phyloP scores from a whole-genome alignment of 1,140 invertebrate genomes.

The Ephestia elutella region DNA sequence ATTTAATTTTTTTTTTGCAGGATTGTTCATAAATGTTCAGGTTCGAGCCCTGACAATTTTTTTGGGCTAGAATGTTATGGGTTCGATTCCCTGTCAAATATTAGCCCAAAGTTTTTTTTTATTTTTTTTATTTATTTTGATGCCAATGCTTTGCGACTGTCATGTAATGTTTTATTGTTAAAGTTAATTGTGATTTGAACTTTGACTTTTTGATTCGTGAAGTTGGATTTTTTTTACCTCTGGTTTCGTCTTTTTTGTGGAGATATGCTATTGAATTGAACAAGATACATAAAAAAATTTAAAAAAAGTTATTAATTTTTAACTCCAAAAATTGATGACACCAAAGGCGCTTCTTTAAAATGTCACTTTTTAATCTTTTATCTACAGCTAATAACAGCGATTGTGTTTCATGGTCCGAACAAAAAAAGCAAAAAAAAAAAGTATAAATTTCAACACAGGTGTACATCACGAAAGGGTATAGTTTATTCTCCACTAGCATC shows the following conservation, averaged over 20 bases:
- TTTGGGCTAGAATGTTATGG: background rate
- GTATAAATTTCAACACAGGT: too few relatives aligned
- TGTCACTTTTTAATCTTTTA: constrained; percentile 5
- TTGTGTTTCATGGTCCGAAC: constrained; percentile 20
- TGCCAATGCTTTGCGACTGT: background rate
- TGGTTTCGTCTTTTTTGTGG: background rate
- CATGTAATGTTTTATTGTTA: background rate
- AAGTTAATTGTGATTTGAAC: background rate
- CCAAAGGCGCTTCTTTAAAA: background rate
- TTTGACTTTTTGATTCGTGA: background rate
- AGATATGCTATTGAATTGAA: too few relatives aligned
- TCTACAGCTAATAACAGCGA: background rate
- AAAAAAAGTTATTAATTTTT: background rate
- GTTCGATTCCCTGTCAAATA: background rate
- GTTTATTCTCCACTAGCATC: background rate
- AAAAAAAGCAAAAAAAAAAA: background rate
- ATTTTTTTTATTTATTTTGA: background rate
- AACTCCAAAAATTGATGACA: background rate
- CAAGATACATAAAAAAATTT: too few relatives aligned
- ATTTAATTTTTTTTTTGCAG: too few relatives aligned
- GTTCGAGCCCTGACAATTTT: too few relatives aligned
- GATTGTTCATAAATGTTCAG: too few relatives aligned
- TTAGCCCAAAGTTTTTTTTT: background rate
- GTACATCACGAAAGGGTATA: background rate
- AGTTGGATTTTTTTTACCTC: background rate